Evolutionary conservation across 53 echinoderm and acorn worm genomes (phyloP).

Genomic region (Arbacia lixula): DNA sequence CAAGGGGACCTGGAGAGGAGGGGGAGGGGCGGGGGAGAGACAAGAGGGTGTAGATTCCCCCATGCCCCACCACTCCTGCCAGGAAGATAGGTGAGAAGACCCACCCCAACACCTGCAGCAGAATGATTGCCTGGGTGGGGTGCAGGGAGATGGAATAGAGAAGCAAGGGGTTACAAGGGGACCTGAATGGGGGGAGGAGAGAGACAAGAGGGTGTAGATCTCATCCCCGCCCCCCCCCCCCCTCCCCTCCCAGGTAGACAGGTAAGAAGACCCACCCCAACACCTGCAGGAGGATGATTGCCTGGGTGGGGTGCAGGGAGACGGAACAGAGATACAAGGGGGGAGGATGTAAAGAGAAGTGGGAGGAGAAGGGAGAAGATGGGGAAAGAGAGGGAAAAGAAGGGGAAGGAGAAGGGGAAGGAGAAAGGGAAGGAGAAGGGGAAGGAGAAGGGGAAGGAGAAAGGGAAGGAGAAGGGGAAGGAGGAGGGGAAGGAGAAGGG

Average conservation of each 20-base stretch:
- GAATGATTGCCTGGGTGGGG: slow-evolving; percentile 67
- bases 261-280: slow-evolving; percentile 88
- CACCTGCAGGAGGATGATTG: slow-evolving; percentile 67
- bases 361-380: too few relatives aligned
- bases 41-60: slow-evolving; percentile 78
- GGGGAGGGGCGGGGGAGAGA: too few relatives aligned
- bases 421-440: neutral
- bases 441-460: neutral
- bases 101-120: slow-evolving; percentile 86
- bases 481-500: neutral
- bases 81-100: slow-evolving; percentile 80
- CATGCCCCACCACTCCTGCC: too few relatives aligned
- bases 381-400: too few relatives aligned
- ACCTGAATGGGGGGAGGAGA: too few relatives aligned
- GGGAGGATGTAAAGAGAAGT: too few relatives aligned
- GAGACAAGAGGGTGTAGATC: slow-evolving; percentile 76
- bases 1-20: too few relatives aligned
- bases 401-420: neutral
- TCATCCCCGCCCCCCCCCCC: too few relatives aligned
- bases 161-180: too few relatives aligned
- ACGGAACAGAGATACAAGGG: too few relatives aligned
- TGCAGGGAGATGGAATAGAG: too few relatives aligned
- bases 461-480: neutral
- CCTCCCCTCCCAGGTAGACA: slow-evolving; percentile 78
- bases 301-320: too few relatives aligned